Percentiles rank a stretch among this genome's conserved stretches.
phyloP scores from a whole-genome alignment of 2,113 vertebrate genomes.

The human (Homo sapiens) region DNA sequence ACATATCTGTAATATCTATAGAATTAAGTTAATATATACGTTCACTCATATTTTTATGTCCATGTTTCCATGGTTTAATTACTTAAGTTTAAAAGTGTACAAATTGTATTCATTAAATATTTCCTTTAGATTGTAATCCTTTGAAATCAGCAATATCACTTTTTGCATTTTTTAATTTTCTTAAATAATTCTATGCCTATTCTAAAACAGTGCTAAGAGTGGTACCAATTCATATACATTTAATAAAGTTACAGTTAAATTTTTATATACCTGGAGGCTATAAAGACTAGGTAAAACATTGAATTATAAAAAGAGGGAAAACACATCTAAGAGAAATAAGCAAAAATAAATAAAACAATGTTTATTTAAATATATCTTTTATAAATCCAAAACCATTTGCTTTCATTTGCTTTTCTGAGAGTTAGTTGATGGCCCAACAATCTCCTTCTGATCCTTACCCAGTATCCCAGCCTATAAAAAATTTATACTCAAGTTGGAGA shows the following conservation, averaged over 20 bases:
- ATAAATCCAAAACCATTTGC: not conserved
- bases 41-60: not conserved
- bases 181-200: not conserved
- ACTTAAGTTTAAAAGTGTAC: not conserved
- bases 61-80: not conserved
- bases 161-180: not conserved
- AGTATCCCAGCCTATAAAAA: not conserved
- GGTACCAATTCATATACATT: not conserved
- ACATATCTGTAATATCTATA: not conserved
- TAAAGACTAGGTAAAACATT: not conserved
- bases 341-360: not conserved
- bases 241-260: not conserved
- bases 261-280: not conserved
- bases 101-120: not conserved
- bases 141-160: not conserved
- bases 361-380: not conserved
- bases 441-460: not conserved
- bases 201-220: not conserved
- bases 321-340: not conserved
- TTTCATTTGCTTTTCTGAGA: not conserved
- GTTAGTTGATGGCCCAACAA: not conserved
- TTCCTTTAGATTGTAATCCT: not conserved
- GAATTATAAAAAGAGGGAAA: not conserved
- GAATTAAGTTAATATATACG: not conserved
- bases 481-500: not conserved